Conservation (phyloP, 2,888 invertebrate genomes). For the Oscheius sp. region DNA sequence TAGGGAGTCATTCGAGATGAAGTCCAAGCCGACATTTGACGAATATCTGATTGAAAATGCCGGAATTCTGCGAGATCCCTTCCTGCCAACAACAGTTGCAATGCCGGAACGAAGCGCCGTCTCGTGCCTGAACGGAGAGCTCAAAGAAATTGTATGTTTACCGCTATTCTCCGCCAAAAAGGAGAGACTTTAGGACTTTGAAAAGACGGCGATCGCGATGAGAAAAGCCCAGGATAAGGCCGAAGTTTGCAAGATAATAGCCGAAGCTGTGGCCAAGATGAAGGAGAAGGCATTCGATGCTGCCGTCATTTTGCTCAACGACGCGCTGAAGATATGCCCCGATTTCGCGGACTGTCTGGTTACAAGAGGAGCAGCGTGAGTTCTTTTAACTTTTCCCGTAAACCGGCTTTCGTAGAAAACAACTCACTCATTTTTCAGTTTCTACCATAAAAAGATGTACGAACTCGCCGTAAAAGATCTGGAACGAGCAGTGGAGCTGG, state of each 20-base stretch:
- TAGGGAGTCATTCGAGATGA: not conserved
- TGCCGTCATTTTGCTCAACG: slow-evolving; percentile 80
- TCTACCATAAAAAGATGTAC: slow-evolving; percentile 92
- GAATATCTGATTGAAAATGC: slow-evolving; percentile 15
- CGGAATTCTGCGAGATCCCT: slow-evolving; percentile 20
- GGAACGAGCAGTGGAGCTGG: slow-evolving; percentile 87
- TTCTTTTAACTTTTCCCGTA: not conserved
- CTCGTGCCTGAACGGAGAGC: not conserved
- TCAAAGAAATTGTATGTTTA: not conserved
- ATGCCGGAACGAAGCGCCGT: slow-evolving; percentile 19
- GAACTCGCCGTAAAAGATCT: slow-evolving; percentile 93
- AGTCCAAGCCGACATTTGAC: slow-evolving; percentile 1
- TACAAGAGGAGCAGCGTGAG: slow-evolving; percentile 86
- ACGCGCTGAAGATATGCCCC: slow-evolving; percentile 90
- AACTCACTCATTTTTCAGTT: slow-evolving; percentile 74
- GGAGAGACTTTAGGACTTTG: slow-evolving; percentile 23
- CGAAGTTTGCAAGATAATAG: slow-evolving; percentile 7
- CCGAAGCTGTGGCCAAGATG: slow-evolving; percentile 24
- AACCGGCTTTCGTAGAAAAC: too few relatives aligned
- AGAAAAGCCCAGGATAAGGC: slow-evolving; percentile 30
- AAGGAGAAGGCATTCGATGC: slow-evolving; percentile 13
- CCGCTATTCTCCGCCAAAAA: not conserved
- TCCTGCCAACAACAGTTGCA: slow-evolving; percentile 4
- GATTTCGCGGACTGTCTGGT: slow-evolving; percentile 91
- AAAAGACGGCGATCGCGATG: slow-evolving; percentile 19